Percentiles rank a stretch among this genome's conserved stretches.
Evolutionary conservation across 2,797 vertebrate species (phyloP).

Genomic region (Pelochelys cantorii): DNA sequence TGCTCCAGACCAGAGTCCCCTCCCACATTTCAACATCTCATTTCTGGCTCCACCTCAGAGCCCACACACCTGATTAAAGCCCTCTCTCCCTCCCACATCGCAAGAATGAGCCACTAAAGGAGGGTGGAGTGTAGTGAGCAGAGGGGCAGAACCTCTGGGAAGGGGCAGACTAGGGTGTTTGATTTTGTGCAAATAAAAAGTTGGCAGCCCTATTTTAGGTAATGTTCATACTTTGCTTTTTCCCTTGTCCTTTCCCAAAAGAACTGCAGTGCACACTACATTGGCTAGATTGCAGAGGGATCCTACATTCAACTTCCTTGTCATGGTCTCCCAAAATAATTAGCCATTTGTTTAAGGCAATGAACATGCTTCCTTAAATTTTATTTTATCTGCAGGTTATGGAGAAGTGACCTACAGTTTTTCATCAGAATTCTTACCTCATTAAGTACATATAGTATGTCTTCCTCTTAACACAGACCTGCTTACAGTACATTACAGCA

Average conservation of each 20-base stretch:
- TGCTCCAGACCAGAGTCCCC: no score
- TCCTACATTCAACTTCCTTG: slow-evolving; percentile 54
- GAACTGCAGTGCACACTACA: background rate
- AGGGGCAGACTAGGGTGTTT: no score
- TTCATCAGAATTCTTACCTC: background rate
- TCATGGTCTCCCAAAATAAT: slow-evolving; percentile 66
- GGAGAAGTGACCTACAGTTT: background rate
- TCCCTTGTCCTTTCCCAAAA: slow-evolving; percentile 37
- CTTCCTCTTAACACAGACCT: background rate
- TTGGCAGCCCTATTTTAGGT: background rate
- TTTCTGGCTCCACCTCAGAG: no score
- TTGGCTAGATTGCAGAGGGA: slow-evolving; percentile 51
- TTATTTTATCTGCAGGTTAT: slow-evolving; percentile 19
- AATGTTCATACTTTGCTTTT: slow-evolving; percentile 27
- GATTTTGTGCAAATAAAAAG: no score
- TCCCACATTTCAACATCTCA: no score
- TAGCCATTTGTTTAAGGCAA: slow-evolving; percentile 59
- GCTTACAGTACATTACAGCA: background rate
- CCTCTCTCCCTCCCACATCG: no score
- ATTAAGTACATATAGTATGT: background rate
- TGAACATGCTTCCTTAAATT: slow-evolving; percentile 53
- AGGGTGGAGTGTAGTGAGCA: no score
- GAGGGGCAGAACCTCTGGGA: no score
- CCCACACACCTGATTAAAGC: no score
- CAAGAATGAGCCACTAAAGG: no score